A percentile compares a stretch with the other conserved stretches of the same genome.
Evolutionary conservation across 2,113 vertebrate species (phyloP).

Genomic region (Leptobrachium ailaonicum): DNA sequence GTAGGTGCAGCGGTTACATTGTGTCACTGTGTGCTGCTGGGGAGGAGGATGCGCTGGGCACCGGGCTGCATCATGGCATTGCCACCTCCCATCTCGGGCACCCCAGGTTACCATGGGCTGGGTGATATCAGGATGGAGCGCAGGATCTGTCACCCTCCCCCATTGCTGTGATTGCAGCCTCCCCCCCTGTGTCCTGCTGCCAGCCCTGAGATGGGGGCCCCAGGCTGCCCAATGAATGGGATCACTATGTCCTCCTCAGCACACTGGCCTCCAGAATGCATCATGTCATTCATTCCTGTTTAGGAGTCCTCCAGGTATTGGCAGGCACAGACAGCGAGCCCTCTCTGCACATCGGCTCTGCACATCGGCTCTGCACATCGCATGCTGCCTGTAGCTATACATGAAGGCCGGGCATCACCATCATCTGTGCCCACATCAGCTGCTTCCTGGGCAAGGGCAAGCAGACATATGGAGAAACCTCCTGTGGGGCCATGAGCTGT

Average conservation of each 20-base stretch:
- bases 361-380: background rate
- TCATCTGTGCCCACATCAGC: too few species aligned
- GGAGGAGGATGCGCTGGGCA: background rate
- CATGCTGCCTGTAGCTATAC: background rate
- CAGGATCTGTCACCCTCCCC: too few species aligned
- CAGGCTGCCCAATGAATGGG: conserved; percentile 22
- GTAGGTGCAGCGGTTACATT: conserved; percentile 65
- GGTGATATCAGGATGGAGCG: background rate
- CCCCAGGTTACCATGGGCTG: background rate
- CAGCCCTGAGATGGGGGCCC: conserved; percentile 20
- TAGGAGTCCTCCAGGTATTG: background rate
- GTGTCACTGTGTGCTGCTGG: conserved; percentile 5
- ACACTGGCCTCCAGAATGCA: background rate
- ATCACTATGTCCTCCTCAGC: background rate
- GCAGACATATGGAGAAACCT: too few species aligned
- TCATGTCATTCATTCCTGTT: background rate
- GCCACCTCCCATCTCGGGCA: background rate
- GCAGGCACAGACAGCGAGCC: background rate
- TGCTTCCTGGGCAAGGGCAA: too few species aligned
- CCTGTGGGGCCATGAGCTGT: too few species aligned
- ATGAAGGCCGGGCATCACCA: background rate
- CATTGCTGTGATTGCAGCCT: too few species aligned
- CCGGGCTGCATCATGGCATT: background rate
- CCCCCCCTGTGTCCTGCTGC: too few species aligned
- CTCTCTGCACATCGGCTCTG: background rate